A percentile compares a stretch with the other conserved stretches of the same genome.
These are phyloP conservation scores for Myiozetetes cayanensis DNA, from an alignment of 2,113 vertebrate species.

Conservation along the genomic window DNA sequence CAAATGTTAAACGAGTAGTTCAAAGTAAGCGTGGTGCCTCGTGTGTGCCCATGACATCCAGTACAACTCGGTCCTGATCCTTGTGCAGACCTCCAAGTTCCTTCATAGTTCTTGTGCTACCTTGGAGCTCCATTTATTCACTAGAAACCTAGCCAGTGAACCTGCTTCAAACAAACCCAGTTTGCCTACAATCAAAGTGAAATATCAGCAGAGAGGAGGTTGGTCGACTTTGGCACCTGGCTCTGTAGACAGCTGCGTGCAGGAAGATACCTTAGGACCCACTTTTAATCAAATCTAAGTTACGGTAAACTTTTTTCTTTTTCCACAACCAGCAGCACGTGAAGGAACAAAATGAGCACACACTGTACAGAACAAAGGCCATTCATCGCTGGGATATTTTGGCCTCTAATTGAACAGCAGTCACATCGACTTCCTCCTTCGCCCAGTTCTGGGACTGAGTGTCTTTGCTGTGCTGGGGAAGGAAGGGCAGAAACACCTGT, in stretches of 20 bases:
- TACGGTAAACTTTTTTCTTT: not conserved
- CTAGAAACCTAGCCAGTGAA: not conserved
- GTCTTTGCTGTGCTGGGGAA: not conserved
- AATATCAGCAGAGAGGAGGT: not conserved
- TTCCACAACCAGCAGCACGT: not conserved
- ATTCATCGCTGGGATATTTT: not conserved
- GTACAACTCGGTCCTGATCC: not conserved
- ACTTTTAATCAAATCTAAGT: not conserved
- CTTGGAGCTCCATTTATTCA: not conserved
- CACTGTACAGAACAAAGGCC: constrained; percentile 12
- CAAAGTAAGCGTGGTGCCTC: not conserved
- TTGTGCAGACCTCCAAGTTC: not conserved
- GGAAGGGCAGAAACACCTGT: not conserved
- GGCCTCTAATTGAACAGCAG: not conserved
- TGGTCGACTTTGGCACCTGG: not conserved
- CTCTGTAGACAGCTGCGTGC: not conserved
- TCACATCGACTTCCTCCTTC: not conserved
- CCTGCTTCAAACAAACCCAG: not conserved
- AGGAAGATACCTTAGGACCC: not conserved
- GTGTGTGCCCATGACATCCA: rapidly evolving
- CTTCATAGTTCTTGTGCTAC: not conserved
- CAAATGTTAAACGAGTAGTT: not conserved
- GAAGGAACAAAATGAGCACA: constrained; percentile 17
- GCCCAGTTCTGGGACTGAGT: not conserved
- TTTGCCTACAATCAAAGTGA: not conserved